phyloP scores from a whole-genome alignment of 2,797 vertebrate genomes.

The Bradypus variegatus region DNA sequence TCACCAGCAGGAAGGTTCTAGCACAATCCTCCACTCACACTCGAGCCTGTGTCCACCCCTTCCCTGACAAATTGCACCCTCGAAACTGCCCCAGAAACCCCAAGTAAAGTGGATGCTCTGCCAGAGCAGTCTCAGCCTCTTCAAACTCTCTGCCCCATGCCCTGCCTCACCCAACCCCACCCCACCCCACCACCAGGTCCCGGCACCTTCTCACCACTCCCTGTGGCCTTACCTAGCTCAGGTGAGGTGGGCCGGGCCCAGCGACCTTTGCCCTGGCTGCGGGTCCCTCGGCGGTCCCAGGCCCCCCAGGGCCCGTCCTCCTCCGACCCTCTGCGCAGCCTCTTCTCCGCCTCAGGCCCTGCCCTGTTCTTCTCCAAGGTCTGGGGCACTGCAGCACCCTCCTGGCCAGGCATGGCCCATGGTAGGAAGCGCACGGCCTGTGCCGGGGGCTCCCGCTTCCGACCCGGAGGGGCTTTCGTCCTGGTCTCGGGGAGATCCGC shows the following conservation, averaged over 20 bases:
- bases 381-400: slow-evolving; percentile 67
- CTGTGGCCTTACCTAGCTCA: slow-evolving; percentile 82
- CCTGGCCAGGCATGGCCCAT: slow-evolving; percentile 69
- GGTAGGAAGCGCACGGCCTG: slow-evolving; percentile 72
- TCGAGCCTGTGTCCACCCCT: not conserved
- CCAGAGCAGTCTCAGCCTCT: not conserved
- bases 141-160: not conserved
- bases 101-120: accelerated
- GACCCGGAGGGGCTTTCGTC: slow-evolving; percentile 63
- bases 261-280: slow-evolving; percentile 86
- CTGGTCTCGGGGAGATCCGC: slow-evolving; percentile 39
- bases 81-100: not conserved
- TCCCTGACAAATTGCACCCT: not conserved
- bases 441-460: slow-evolving; percentile 59
- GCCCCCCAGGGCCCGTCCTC: slow-evolving; percentile 71
- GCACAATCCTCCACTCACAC: not conserved
- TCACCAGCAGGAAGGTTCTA: not conserved
- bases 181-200: not conserved
- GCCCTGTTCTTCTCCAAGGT: slow-evolving; percentile 71
- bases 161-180: no score
- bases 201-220: not conserved
- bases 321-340: slow-evolving; percentile 56
- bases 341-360: slow-evolving; percentile 72
- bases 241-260: slow-evolving; percentile 88
- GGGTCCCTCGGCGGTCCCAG: slow-evolving; percentile 69